Evolutionary conservation across 2,888 invertebrate species (phyloP), one percentile per base, ranked within the genome.

Genomic region (Drosophila picticornis): DNA sequence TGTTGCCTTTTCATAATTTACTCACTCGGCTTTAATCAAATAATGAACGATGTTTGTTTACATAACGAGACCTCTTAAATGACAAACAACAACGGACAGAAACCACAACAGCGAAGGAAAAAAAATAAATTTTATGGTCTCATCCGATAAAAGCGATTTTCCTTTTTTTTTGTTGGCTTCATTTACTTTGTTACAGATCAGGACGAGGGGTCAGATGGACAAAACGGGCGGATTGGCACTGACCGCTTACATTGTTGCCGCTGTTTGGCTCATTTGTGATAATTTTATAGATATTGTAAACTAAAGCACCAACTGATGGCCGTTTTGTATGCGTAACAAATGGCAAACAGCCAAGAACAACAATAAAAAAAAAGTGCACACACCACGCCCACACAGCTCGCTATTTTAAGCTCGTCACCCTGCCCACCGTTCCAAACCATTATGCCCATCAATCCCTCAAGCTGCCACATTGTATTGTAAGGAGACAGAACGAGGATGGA

Each of bases 221-320:
- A 43, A 2, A 50, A 43, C n/a, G 32, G 29, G 19, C 16, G 29
- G 10, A 29, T 46, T 11, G 40, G 34, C 53, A 63, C 46, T 51
- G 50, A 65, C n/a, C 38, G 56, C 59, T 58, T 63, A 84, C 89
- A 77, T 83, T 84, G 84, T 84, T 88, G 83, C 57, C 65, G 66
- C 38, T 51, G 70, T 32, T 53, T 50, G 72, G 48, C 75, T 57
- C 75, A 77, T 80, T 88, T 83, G 75, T 73, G 83, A 81, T 84
- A 80, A 88, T 84, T 88, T 84, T 88, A 88, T 84, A 87, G 84
- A 81, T 75, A 76, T 75, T 75, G 81, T 79, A 56, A 75, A 72
- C 84, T 75, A 73, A 88, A 83, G 83, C 75, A 73, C 74, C 79
- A 60, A 74, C 79, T 81, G 79, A 84, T 80, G 78, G 64, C 59